Percentiles rank a stretch among this genome's conserved stretches.
phyloP scores from a whole-genome alignment of 2,797 vertebrate genomes.

The Eupleurogrammus muticus region DNA sequence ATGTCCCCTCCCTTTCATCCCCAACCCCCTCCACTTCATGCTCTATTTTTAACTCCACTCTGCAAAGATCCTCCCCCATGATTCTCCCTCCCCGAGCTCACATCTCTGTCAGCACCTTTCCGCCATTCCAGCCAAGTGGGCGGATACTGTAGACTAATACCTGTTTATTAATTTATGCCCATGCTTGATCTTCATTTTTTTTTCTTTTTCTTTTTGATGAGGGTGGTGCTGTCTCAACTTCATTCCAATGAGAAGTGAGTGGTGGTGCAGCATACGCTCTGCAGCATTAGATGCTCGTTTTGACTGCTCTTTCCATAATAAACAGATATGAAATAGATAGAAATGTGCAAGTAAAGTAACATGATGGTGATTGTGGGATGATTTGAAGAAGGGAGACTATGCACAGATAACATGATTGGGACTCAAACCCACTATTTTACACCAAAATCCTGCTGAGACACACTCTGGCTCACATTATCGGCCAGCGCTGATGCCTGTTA shows the following conservation, averaged over 20 bases:
- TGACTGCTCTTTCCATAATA: not conserved
- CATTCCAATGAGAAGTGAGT: constrained; percentile 11
- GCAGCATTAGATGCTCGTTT: constrained; percentile 12
- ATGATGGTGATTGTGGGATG: not conserved
- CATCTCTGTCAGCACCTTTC: constrained; percentile 50
- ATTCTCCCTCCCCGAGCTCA: constrained; percentile 49
- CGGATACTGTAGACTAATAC: constrained; percentile 21
- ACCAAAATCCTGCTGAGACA: constrained; percentile 14
- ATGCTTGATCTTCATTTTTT: not conserved
- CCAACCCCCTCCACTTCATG: constrained; percentile 38
- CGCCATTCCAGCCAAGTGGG: constrained; percentile 12
- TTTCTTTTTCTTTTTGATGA: not conserved
- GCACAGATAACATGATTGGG: not conserved
- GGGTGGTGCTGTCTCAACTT: constrained; percentile 13
- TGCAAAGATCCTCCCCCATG: constrained; percentile 58
- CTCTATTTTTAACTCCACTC: constrained; percentile 80
- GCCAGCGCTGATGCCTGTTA: constrained; percentile 14
- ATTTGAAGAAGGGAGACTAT: not conserved
- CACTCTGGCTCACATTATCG: constrained; percentile 7
- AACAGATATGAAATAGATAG: not conserved
- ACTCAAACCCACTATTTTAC: not conserved
- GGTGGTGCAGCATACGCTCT: not conserved
- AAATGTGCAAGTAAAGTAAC: not conserved
- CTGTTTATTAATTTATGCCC: constrained; percentile 40
- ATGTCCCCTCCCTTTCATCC: constrained; percentile 39